Base-by-base conservation (phyloP, 2,113 vertebrate species). In the Centropus bengalensis region DNA sequence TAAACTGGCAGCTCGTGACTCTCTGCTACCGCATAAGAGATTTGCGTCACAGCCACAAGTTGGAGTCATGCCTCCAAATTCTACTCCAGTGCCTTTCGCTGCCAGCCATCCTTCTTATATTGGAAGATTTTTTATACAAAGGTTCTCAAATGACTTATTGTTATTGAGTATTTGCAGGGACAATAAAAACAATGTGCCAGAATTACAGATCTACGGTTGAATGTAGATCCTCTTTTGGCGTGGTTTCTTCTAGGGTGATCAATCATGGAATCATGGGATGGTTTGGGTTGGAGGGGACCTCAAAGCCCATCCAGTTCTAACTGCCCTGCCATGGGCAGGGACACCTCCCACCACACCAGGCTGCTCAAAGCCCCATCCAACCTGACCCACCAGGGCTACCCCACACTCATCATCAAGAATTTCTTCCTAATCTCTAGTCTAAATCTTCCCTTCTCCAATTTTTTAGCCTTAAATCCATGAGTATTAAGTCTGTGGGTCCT, bases 21-120 rank as follows among this genome's bases (percentile, higher is more conserved):
- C 30, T 58, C 60, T 52, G 73, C 67, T 80, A 38, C 82, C 87
- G 83, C 87, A 91, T 47, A 85, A 84, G 59, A 69, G 74, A 94
- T 94, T 30, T 86, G 47, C 30, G 12, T 93, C 68, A 80, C 60
- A 89, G 85, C 28, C 71, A 88, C 60, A 87, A 95, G 36, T 74
- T 94, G 94, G 94, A 96, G 76, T 95, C 93, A 94, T 44, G 5
- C 26, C 32, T 95, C 78, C 67, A 68, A 93, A 67, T 91, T 80
- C 60, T 74, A 13, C 67, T 89, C 71, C 22, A 56, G 16, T 74
- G 42, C 33, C 26, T 95, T 86, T 79, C 87, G n/a, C 64, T 75
- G 56, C 76, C 91, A 45, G 49, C 54, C 40, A 33, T 76, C 24
- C 14, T 79, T 89, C 69, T 73, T 42, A 22, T 27, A 70, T 51